Percentiles rank a stretch among this genome's conserved stretches.
phyloP scores from a whole-genome alignment of 2,113 vertebrate genomes.

The Indri indri region DNA sequence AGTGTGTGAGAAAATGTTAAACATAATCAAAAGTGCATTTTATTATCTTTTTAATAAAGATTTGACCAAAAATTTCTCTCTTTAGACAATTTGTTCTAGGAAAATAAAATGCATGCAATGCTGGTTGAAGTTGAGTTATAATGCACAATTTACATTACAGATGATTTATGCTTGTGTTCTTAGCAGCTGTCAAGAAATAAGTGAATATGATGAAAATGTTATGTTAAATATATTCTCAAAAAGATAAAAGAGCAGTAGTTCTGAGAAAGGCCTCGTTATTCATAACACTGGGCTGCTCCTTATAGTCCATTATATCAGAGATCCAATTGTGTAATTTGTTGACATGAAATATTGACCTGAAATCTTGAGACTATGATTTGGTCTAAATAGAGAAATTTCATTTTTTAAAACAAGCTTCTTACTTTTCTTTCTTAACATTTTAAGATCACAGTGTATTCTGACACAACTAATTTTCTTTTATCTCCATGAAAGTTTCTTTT shows the following conservation, averaged over 20 bases:
- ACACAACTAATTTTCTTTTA: neutral
- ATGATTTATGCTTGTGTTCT: constrained; percentile 22
- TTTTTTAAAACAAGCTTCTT: neutral
- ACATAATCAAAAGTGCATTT: neutral
- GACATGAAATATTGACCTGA: neutral
- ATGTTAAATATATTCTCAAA: neutral
- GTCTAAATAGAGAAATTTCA: neutral
- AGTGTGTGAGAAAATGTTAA: neutral
- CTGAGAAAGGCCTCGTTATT: neutral
- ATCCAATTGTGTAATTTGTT: neutral
- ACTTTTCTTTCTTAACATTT: neutral
- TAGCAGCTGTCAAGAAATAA: neutral
- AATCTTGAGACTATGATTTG: neutral
- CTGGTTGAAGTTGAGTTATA: neutral
- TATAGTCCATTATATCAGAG: neutral
- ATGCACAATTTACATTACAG: neutral
- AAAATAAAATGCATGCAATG: neutral
- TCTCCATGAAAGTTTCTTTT: neutral
- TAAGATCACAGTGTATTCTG: neutral
- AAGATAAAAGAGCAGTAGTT: neutral
- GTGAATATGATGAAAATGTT: neutral
- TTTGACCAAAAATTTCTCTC: neutral
- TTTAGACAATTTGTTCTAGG: neutral
- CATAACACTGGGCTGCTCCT: neutral
- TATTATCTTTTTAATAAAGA: neutral